Evolutionary conservation across 2,113 vertebrate genomes (phyloP).

Genomic region (Progne subis): DNA sequence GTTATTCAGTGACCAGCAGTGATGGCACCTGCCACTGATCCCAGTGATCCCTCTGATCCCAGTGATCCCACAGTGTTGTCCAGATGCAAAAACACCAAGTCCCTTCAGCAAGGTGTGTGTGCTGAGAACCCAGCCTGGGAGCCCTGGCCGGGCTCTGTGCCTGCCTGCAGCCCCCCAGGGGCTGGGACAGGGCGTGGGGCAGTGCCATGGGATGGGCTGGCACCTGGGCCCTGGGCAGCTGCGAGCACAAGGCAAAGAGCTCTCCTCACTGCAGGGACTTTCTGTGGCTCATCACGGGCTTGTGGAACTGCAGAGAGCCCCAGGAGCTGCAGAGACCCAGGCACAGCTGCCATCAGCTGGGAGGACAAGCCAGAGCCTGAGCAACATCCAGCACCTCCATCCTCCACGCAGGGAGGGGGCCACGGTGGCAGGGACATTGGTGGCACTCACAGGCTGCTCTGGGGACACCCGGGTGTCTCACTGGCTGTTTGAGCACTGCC

Average conservation of each 20-base stretch:
- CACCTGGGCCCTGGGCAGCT: background rate
- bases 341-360: background rate
- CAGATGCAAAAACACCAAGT: background rate
- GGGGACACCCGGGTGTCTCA: background rate
- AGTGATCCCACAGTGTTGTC: background rate
- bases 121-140: background rate
- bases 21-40: background rate
- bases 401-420: background rate
- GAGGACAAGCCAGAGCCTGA: background rate
- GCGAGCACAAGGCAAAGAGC: background rate
- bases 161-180: background rate
- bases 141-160: background rate
- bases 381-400: background rate
- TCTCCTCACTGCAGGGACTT: fast-evolving
- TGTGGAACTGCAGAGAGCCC: background rate
- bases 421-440: background rate
- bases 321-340: background rate
- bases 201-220: background rate
- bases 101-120: background rate
- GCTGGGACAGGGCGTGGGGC: background rate
- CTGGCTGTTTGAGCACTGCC: background rate
- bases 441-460: background rate
- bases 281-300: fast-evolving
- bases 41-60: background rate
- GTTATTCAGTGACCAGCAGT: background rate